Percentiles rank a stretch among this genome's conserved stretches.
These are phyloP conservation scores for Zaprionus ghesquierei DNA, from an alignment of 1,140 invertebrate species.

Conservation along the genomic window DNA sequence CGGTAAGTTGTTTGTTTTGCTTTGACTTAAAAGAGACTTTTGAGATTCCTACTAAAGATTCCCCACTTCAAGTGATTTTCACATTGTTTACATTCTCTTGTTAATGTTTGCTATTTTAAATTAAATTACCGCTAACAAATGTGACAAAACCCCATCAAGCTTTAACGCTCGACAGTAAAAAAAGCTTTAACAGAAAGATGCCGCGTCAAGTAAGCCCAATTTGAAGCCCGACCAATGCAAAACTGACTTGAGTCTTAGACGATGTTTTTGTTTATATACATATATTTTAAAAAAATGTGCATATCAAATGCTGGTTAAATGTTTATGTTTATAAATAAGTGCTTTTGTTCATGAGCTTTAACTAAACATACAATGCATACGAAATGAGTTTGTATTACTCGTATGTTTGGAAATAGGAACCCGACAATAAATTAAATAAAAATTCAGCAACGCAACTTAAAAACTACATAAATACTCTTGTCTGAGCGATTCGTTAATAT, in stretches of 20 bases:
- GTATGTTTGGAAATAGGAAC: conserved; percentile 38
- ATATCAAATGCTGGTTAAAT: conserved; percentile 61
- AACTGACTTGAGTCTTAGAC: background rate
- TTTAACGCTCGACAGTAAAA: background rate
- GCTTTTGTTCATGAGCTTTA: conserved; percentile 49
- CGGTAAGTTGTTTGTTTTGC: background rate
- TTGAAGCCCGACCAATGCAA: background rate
- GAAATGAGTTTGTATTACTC: conserved; percentile 25
- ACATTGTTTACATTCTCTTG: background rate
- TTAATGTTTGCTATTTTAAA: conserved; percentile 26
- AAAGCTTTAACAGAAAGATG: conserved; percentile 5
- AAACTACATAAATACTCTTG: conserved; percentile 56
- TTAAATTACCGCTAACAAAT: conserved; percentile 2
- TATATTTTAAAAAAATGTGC: conserved; percentile 39
- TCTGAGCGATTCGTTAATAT: conserved; percentile 34
- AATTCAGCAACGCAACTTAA: conserved; percentile 50
- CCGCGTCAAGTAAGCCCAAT: background rate
- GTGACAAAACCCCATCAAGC: background rate
- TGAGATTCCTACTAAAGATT: background rate
- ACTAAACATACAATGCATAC: conserved; percentile 48
- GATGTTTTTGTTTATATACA: conserved; percentile 9
- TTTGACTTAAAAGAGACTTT: background rate
- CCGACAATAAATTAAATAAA: conserved; percentile 46
- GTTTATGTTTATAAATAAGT: conserved; percentile 69
- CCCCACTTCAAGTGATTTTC: background rate